Evolutionary conservation across 53 echinoderm and acorn worm species (phyloP).

Genomic region (Stichopus horrens): DNA sequence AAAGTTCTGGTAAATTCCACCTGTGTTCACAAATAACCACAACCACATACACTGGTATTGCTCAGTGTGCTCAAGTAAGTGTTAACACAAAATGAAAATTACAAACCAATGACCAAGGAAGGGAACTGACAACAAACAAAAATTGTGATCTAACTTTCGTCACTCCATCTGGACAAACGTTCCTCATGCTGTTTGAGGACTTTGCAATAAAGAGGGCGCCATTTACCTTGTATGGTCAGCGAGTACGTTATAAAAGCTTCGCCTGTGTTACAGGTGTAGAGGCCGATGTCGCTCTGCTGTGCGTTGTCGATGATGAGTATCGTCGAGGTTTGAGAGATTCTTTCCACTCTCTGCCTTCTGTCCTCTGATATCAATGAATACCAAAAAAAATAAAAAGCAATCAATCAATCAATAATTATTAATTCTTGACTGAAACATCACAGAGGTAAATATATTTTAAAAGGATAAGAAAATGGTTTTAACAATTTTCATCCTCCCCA

Average conservation of each 20-base stretch:
- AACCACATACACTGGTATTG: too few species aligned
- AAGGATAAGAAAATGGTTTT: too few species aligned
- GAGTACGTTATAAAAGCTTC: background rate
- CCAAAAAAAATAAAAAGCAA: too few species aligned
- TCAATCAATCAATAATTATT: too few species aligned
- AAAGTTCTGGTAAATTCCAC: too few species aligned
- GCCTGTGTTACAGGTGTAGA: conserved; percentile 27
- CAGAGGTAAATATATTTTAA: too few species aligned
- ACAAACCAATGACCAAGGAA: too few species aligned
- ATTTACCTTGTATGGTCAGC: conserved; percentile 5
- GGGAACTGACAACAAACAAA: background rate
- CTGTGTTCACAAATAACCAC: too few species aligned
- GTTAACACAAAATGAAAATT: too few species aligned
- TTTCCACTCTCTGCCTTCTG: conserved; percentile 9
- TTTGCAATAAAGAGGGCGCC: background rate
- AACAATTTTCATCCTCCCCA: too few species aligned
- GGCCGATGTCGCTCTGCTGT: conserved; percentile 24
- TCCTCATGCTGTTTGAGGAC: background rate
- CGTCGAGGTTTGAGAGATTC: background rate
- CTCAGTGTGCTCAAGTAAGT: too few species aligned
- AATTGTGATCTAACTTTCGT: background rate
- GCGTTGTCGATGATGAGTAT: conserved; percentile 23
- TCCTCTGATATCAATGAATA: background rate
- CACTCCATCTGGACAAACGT: background rate
- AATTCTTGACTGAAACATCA: too few species aligned